Evolutionary conservation across 1,140 invertebrate species (phyloP).

Genomic region (Galleria mellonella): DNA sequence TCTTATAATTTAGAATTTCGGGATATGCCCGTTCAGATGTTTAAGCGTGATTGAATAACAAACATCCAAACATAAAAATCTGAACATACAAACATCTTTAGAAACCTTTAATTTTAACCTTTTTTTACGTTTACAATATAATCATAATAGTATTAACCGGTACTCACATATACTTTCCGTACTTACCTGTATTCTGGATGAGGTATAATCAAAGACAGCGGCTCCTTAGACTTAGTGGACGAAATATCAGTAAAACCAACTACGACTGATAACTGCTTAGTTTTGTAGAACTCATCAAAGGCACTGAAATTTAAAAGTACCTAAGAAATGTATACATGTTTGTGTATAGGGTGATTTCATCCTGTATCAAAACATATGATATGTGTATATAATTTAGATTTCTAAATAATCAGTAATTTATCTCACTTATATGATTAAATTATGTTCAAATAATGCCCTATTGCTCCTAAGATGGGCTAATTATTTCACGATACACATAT

Average conservation of each 20-base stretch:
- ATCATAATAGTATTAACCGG: not conserved
- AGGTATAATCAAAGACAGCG: slow-evolving; percentile 77
- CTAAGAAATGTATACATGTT: not conserved
- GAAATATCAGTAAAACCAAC: slow-evolving; percentile 80
- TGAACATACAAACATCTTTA: not conserved
- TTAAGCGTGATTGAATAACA: too few species aligned
- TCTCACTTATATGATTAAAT: too few species aligned
- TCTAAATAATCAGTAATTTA: too few species aligned
- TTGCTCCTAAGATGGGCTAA: too few species aligned
- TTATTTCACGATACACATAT: too few species aligned
- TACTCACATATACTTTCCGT: slow-evolving; percentile 6
- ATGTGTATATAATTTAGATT: too few species aligned
- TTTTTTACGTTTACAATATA: not conserved
- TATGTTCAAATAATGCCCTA: too few species aligned
- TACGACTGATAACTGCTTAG: slow-evolving; percentile 78
- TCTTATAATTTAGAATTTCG: too few species aligned
- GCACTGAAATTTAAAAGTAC: slow-evolving; percentile 59
- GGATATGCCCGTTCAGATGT: too few species aligned
- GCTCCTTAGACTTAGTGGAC: slow-evolving; percentile 70
- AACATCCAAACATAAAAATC: too few species aligned
- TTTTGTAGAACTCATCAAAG: slow-evolving; percentile 74
- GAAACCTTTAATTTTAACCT: not conserved
- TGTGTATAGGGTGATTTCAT: not conserved
- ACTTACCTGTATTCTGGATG: slow-evolving; percentile 82
- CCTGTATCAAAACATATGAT: too few species aligned